Conservation (phyloP, 1,140 invertebrate species). For the Drosophila murphyi region DNA sequence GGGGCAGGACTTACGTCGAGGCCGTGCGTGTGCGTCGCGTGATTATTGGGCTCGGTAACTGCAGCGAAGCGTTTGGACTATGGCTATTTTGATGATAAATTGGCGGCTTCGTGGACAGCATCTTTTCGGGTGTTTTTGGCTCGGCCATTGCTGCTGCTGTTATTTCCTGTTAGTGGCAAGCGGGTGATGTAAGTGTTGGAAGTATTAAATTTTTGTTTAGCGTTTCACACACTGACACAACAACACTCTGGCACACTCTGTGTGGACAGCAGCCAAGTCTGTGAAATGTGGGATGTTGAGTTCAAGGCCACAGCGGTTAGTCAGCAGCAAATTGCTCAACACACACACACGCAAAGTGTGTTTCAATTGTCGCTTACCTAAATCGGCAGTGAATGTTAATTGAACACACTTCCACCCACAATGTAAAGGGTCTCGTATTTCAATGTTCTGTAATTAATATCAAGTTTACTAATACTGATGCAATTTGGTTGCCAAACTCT, state of each 20-base stretch:
- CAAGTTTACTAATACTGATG: slow-evolving; percentile 62
- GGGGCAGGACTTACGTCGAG: slow-evolving; percentile 88
- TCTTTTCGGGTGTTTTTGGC: slow-evolving; percentile 77
- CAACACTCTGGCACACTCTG: too few species aligned
- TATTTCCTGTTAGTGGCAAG: neutral
- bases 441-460: slow-evolving; percentile 33
- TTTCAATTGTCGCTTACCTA: slow-evolving; percentile 42
- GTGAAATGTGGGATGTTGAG: slow-evolving; percentile 31
- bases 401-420: slow-evolving; percentile 10
- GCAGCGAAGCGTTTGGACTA: slow-evolving; percentile 85
- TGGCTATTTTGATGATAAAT: slow-evolving; percentile 74
- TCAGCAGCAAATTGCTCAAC: slow-evolving; percentile 59
- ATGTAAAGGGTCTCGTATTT: neutral
- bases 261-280: slow-evolving; percentile 72
- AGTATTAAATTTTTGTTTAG: slow-evolving; percentile 5
- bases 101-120: slow-evolving; percentile 73
- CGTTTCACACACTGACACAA: slow-evolving; percentile 7
- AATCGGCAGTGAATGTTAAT: slow-evolving; percentile 10
- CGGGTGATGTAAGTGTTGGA: slow-evolving; percentile 24
- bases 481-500: slow-evolving; percentile 52
- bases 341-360: slow-evolving; percentile 9
- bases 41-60: slow-evolving; percentile 91
- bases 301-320: slow-evolving; percentile 72
- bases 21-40: slow-evolving; percentile 91
- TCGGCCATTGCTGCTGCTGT: slow-evolving; percentile 59